A percentile compares a stretch with the other conserved stretches of the same genome.
phyloP scores from a whole-genome alignment of 2,797 vertebrate species.

The Urophycis tenuis region DNA sequence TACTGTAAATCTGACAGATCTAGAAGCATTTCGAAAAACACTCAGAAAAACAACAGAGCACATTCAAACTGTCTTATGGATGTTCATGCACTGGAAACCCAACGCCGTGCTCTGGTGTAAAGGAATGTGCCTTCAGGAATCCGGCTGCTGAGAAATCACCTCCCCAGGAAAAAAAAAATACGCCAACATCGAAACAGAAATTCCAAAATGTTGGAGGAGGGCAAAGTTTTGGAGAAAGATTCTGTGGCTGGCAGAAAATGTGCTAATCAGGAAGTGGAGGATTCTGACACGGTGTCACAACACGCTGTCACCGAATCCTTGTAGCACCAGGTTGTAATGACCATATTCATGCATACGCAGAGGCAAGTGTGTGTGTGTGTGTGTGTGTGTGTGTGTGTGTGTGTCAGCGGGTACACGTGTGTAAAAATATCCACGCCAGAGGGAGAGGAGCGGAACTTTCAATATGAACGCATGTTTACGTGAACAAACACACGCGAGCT shows the following conservation, averaged over 20 bases:
- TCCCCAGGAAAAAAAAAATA: not conserved
- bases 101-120: not conserved
- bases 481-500: not conserved
- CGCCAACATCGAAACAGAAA: not conserved
- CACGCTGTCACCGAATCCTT: not conserved
- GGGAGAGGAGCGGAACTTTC: not conserved
- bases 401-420: conserved; percentile 3
- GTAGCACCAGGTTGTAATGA: not conserved
- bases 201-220: not conserved
- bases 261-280: not conserved
- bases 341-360: not conserved
- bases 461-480: not conserved
- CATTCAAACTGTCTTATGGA: not conserved
- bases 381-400: not conserved
- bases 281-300: not conserved
- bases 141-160: not conserved
- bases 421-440: not conserved
- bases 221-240: not conserved
- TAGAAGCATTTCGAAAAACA: not conserved
- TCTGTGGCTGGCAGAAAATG: not conserved
- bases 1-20: not conserved
- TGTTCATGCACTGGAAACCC: not conserved
- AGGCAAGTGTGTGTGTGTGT: not conserved
- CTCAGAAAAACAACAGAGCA: not conserved
- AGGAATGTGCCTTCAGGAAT: not conserved